phyloP scores from a whole-genome alignment of 1,140 invertebrate species.

The Camponotus pennsylvanicus region DNA sequence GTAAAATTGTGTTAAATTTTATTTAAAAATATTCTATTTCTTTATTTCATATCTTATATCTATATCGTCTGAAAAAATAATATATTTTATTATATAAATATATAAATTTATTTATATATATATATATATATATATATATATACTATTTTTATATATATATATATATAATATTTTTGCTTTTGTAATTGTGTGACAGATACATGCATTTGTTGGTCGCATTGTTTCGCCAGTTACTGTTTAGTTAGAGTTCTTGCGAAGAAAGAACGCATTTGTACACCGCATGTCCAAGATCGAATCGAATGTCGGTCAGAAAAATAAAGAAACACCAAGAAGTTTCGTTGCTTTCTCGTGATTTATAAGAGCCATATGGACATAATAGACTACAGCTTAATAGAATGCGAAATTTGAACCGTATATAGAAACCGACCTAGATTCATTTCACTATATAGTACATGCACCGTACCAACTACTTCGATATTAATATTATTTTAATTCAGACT shows the following conservation, averaged over 20 bases:
- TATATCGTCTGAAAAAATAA: no score
- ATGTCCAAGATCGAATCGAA: conserved; percentile 56
- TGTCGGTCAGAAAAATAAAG: conserved; percentile 51
- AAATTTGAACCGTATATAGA: conserved; percentile 13
- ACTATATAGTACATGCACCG: background rate
- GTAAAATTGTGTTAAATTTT: no score
- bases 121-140: no score
- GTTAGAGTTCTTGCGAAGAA: background rate
- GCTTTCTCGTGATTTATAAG: conserved; percentile 50
- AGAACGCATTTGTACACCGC: conserved; percentile 45
- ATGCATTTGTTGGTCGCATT: conserved; percentile 8
- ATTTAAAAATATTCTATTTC: background rate
- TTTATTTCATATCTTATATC: no score
- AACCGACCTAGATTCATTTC: conserved; percentile 50
- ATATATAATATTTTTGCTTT: conserved; percentile 17
- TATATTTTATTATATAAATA: no score
- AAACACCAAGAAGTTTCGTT: conserved; percentile 38
- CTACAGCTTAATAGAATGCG: conserved; percentile 41
- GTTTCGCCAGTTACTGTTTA: background rate
- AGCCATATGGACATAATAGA: conserved; percentile 30
- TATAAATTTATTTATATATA: no score
- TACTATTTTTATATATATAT: no score
- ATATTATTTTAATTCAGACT: conserved; percentile 12
- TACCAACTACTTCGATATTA: background rate
- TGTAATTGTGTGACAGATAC: background rate